These are phyloP conservation scores for Aproaerema taeniolella DNA, from an alignment of 2,888 invertebrate species.

Conservation along the genomic window DNA sequence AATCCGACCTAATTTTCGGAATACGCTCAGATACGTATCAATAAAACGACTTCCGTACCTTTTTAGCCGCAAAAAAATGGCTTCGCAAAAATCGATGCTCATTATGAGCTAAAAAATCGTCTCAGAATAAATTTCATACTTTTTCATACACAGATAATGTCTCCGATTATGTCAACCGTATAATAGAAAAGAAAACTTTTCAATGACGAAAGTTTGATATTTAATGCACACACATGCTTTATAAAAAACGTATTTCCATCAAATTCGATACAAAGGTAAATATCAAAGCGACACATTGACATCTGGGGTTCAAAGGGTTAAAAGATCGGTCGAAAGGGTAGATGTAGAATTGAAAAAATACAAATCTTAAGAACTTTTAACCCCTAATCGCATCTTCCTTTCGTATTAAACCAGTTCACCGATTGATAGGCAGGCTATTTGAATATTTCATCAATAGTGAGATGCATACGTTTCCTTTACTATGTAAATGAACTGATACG, in stretches of 20 bases:
- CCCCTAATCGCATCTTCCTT: constrained; percentile 65
- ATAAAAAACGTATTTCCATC: constrained; percentile 64
- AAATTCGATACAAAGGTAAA: constrained; percentile 46
- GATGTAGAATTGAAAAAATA: background rate
- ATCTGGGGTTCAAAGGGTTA: constrained; percentile 46
- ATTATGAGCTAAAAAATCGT: too few relatives aligned
- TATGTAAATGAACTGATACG: constrained; percentile 62
- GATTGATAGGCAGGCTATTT: constrained; percentile 66
- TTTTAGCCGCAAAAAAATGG: background rate
- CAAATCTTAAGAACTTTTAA: constrained; percentile 33
- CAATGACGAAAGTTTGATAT: constrained; percentile 34
- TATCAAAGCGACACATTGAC: constrained; percentile 61
- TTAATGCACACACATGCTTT: constrained; percentile 43
- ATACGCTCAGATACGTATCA: constrained; percentile 4
- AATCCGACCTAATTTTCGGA: constrained; percentile 2
- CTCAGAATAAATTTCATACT: constrained; percentile 7
- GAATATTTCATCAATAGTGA: constrained; percentile 56
- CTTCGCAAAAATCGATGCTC: background rate
- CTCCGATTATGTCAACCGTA: constrained; percentile 19
- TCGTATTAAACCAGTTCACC: constrained; percentile 67
- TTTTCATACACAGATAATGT: too few relatives aligned
- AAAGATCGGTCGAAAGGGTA: too few relatives aligned
- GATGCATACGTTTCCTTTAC: constrained; percentile 70
- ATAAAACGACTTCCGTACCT: constrained; percentile 1
- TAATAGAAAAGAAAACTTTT: constrained; percentile 17